Evolutionary conservation across 2,113 vertebrate species (phyloP).

Genomic region (Bos indicus): DNA sequence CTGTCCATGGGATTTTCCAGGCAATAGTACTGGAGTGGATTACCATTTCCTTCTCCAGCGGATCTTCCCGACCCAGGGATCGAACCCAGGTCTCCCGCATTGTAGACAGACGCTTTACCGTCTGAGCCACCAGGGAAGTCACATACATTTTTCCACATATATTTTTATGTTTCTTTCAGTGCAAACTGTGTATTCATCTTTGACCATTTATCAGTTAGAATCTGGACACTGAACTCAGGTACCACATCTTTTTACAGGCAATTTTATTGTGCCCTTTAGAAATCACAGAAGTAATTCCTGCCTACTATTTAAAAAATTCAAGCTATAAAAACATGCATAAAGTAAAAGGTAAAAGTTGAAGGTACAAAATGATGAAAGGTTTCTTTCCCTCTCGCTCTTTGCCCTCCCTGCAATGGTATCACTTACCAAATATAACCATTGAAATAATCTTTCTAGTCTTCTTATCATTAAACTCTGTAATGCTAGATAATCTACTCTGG

Average conservation of each 20-base stretch:
- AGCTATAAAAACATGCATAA: not conserved
- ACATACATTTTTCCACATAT: not conserved
- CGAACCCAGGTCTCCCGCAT: no score
- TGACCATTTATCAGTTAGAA: not conserved
- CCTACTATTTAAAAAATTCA: not conserved
- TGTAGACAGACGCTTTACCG: no score
- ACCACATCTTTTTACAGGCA: constrained; percentile 9
- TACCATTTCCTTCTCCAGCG: no score
- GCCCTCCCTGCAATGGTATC: not conserved
- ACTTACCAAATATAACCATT: not conserved
- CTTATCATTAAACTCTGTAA: not conserved
- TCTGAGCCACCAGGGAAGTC: no score
- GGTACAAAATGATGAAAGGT: not conserved
- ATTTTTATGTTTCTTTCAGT: not conserved
- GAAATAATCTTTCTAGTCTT: not conserved
- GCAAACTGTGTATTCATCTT: not conserved
- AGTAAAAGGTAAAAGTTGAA: not conserved
- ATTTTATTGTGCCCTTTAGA: not conserved
- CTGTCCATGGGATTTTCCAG: no score
- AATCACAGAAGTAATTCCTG: constrained; percentile 1
- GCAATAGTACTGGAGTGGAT: no score
- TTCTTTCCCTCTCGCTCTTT: not conserved
- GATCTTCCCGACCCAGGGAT: no score
- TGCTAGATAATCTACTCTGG: not conserved
- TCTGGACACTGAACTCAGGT: not conserved